A percentile compares a stretch with the other conserved stretches of the same genome.
Conservation (phyloP, 2,113 vertebrate species). For the Sphaerodactylus townsendi region DNA sequence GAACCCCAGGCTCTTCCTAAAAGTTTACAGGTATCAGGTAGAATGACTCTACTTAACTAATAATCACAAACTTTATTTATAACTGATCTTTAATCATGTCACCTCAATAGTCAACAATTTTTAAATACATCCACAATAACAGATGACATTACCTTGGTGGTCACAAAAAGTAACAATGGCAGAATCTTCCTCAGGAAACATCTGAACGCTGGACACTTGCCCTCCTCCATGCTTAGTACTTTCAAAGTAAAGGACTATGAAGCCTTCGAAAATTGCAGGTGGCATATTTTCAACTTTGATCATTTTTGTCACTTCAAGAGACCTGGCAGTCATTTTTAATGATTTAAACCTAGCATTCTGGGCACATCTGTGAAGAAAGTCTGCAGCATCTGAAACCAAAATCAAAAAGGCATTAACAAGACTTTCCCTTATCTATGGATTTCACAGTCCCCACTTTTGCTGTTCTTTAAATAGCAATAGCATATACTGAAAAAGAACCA, state of each 20-base stretch:
- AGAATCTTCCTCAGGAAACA: slow-evolving; percentile 68
- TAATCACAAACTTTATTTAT: neutral
- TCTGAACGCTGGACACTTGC: slow-evolving; percentile 49
- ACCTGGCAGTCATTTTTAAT: slow-evolving; percentile 65
- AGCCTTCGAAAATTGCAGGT: slow-evolving; percentile 23
- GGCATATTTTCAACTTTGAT: slow-evolving; percentile 79
- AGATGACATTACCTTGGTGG: slow-evolving; percentile 74
- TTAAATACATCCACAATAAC: neutral
- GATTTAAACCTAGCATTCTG: slow-evolving; percentile 55
- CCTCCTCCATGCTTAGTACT: slow-evolving; percentile 66
- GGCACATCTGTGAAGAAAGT: slow-evolving; percentile 73
- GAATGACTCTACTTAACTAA: neutral
- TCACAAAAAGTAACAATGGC: slow-evolving; percentile 82
- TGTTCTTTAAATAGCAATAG: neutral
- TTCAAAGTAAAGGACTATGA: slow-evolving; percentile 80
- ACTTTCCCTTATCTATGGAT: neutral
- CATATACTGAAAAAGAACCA: neutral
- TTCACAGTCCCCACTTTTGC: neutral
- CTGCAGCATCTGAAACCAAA: slow-evolving; percentile 70
- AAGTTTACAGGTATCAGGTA: neutral
- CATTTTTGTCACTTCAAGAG: slow-evolving; percentile 77
- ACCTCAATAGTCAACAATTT: neutral
- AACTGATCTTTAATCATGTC: neutral
- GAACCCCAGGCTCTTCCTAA: no score
- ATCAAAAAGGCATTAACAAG: neutral